Base-by-base conservation (phyloP, 2,113 vertebrate genomes). In the Thamnaconus septentrionalis region DNA sequence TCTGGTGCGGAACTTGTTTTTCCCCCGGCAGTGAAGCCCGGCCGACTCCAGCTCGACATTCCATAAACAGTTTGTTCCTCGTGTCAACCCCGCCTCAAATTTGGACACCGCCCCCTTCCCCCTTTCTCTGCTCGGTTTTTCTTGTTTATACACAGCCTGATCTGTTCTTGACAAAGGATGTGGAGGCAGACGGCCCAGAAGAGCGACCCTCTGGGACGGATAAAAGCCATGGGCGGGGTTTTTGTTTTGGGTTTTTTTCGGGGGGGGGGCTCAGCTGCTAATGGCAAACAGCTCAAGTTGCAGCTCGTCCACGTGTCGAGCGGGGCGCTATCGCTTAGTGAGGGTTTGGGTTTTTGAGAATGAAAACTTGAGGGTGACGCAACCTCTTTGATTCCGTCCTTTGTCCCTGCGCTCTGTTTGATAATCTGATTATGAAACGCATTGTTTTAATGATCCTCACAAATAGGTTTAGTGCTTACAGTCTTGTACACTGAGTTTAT, bases 121-220 rank as follows among this genome's bases (percentile, higher is more conserved):
- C 1, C 18, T 31, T 31, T 31, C 41, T 62, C 18, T 49, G n/a
- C 41, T 18, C 50, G 6, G 8, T 59, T 31, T 18, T 55, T 43
- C 47, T 47, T 59, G 53, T 68, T 64, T 64, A 59, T 7, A 47
- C 52, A 39, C 31, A 51, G 40, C 11, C 5, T 56, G 18, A 39
- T 64, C 46, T 5, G 64, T 48, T 59, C 12, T 8, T 12, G 18
- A 44, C 44, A 59, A 31, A 49, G 42, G 45, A 59, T 64, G 9
- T 43, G 50, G 49, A 3, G 59, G 40, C 11, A 54, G 18, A 39
- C 41, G 3, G 5, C 6, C 47, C 41, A 18, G 42, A 69, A 66
- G 45, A 64, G 64, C n/a, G 61, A 10, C 6, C 4, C 1, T 8
- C 6, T 45, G 41, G 50, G 4, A 44, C 10, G 11, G 50, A 50